phyloP scores from a whole-genome alignment of 2,797 vertebrate species.

The Lagorchestes hirsutus region DNA sequence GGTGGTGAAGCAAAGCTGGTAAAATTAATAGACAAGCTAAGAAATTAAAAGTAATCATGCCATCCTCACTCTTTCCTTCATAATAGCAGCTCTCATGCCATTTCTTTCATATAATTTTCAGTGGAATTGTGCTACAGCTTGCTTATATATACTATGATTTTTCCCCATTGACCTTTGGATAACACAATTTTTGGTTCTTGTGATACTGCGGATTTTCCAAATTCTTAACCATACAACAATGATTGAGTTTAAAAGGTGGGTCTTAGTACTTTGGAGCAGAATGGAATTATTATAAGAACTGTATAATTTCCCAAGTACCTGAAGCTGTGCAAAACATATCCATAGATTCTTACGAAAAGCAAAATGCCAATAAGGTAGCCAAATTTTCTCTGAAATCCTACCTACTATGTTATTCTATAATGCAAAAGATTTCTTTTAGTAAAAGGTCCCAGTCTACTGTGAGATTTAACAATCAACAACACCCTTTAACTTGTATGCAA shows the following conservation, averaged over 20 bases:
- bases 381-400: constrained; percentile 12
- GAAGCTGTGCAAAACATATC: not conserved
- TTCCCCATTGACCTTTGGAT: not conserved
- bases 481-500: constrained; percentile 12
- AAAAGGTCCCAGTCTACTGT: not conserved
- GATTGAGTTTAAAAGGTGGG: not conserved
- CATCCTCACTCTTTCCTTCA: not conserved
- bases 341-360: not conserved
- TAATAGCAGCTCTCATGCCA: not conserved
- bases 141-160: not conserved
- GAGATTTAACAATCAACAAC: constrained; percentile 13
- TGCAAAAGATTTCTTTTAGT: not conserved
- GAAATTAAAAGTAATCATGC: too few relatives aligned
- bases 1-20: too few relatives aligned
- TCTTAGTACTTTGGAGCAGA: not conserved
- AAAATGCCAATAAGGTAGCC: not conserved
- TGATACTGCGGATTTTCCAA: not conserved
- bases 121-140: not conserved
- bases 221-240: not conserved
- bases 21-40: too few relatives aligned
- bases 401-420: not conserved
- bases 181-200: not conserved
- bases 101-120: not conserved
- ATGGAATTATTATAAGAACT: not conserved
- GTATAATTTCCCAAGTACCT: not conserved